Conservation (phyloP, 30 jellyfish, hydroid and myxozoan species). For the Chrysaora quinquecirrha region DNA sequence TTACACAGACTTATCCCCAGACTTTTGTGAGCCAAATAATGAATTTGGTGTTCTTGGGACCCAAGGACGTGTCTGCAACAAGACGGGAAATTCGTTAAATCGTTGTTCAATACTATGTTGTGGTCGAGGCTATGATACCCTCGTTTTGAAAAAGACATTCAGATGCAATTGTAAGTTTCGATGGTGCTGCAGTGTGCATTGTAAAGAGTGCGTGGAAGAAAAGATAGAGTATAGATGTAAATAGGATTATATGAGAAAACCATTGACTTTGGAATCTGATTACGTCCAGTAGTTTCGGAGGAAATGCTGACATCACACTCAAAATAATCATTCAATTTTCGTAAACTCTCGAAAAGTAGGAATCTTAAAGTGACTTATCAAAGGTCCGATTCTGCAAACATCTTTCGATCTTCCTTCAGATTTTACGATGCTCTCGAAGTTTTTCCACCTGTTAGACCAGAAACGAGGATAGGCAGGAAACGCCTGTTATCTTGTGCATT, state of each 20-base stretch:
- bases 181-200: conserved; percentile 80
- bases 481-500: too few species aligned
- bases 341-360: too few species aligned
- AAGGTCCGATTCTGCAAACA: too few species aligned
- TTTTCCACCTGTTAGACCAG: too few species aligned
- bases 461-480: too few species aligned
- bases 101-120: conserved; percentile 73
- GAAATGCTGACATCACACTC: too few species aligned
- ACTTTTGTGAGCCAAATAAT: conserved; percentile 82
- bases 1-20: conserved; percentile 76
- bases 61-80: conserved; percentile 75
- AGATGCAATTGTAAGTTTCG: conserved; percentile 73
- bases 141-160: conserved; percentile 46
- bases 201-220: conserved; percentile 63
- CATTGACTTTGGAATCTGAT: too few species aligned
- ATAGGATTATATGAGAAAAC: conserved; percentile 12
- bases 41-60: conserved; percentile 73
- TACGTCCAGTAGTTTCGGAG: too few species aligned
- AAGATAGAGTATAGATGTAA: conserved; percentile 65
- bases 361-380: too few species aligned
- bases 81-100: conserved; percentile 61
- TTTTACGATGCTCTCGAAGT: too few species aligned
- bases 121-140: conserved; percentile 85
- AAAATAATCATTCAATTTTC: too few species aligned
- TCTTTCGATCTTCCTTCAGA: too few species aligned